Evolutionary conservation across 2,888 invertebrate species (phyloP).

Genomic region (Agriopis marginaria): DNA sequence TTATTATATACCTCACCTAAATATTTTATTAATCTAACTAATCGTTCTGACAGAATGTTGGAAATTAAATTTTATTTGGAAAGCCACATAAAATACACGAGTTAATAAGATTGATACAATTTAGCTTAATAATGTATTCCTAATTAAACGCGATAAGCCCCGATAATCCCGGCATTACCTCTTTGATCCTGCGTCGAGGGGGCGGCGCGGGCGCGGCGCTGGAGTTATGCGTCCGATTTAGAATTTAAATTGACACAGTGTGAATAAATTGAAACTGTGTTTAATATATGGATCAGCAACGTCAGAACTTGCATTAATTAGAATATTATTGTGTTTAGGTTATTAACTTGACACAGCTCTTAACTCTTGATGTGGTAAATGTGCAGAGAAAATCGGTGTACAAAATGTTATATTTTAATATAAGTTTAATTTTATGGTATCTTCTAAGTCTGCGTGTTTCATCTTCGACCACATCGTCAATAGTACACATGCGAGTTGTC

Average conservation of each 20-base stretch:
- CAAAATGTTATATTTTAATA: too few relatives aligned
- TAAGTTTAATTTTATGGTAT: too few relatives aligned
- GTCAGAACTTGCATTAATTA: background rate
- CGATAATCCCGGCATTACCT: background rate
- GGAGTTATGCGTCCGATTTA: background rate
- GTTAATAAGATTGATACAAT: background rate
- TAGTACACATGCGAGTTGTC: too few relatives aligned
- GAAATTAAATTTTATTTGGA: background rate
- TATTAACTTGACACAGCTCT: too few relatives aligned
- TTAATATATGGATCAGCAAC: background rate
- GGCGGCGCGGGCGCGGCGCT: background rate
- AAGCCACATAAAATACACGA: background rate
- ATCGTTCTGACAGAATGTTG: too few relatives aligned
- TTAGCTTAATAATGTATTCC: background rate
- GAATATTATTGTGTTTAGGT: too few relatives aligned
- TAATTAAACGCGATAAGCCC: background rate
- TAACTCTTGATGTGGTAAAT: too few relatives aligned
- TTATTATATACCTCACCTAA: too few relatives aligned
- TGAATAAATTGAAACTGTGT: background rate
- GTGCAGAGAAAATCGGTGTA: too few relatives aligned
- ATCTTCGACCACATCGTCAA: too few relatives aligned
- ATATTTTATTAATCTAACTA: too few relatives aligned
- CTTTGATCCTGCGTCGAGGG: slow-evolving; percentile 4
- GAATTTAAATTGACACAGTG: slow-evolving; percentile 3
- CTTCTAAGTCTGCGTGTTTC: too few relatives aligned